Evolutionary conservation across 2,888 invertebrate species (phyloP), one percentile per base, ranked within the genome.

Genomic region (Macroteleia sp.): DNA sequence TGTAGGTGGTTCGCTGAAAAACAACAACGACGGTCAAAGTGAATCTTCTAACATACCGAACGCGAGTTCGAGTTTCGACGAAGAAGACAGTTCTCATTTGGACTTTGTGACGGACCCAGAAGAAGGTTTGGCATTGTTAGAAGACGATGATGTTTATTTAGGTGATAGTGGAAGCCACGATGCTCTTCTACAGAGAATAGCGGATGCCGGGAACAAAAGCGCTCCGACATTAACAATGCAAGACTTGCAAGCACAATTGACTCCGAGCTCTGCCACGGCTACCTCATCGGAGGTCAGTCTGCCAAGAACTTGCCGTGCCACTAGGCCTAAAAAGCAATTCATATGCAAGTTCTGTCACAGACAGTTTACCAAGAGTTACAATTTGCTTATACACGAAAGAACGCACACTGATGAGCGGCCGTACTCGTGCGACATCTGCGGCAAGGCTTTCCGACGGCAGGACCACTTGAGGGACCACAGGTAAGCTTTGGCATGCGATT

Each of bases 261-360:
- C 82, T 30, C 71, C 80, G 19, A 81, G 82, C 1, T 86, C 87
- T 25, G 84, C 87, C 20, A 86, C 85, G 19, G 84, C 88, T 41
- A 82, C 85, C n/a, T 80, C 87, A 10, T 48, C 79, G 14, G 83
- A 81, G 32, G 59, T 77, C 41, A 85, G 61, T 36, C 62, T 87
- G 64, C 83, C 85, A 19, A 82, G 89, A 70, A 83, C 87, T 48
- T 91, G 91, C 81, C 85, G 91, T 48, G 85, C 89, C 1, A 82
- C 89, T 10, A 79, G 91, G 56, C 91, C 91, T 90, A 98, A 98
- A 94, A 98, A 98, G 94, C 98, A 99, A 93, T 99, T 97, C 93
- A 97, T 99, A 92, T 99, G 99, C 95, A 97, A 97, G 92, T 99
- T 96, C 93, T 99, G 99, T 94, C 97, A 97, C 92, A 95, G 99